A percentile compares a stretch with the other conserved stretches of the same genome.
These are phyloP conservation scores for Hoplias malabaricus DNA, from an alignment of 2,113 vertebrate species.

Conservation along the genomic window DNA sequence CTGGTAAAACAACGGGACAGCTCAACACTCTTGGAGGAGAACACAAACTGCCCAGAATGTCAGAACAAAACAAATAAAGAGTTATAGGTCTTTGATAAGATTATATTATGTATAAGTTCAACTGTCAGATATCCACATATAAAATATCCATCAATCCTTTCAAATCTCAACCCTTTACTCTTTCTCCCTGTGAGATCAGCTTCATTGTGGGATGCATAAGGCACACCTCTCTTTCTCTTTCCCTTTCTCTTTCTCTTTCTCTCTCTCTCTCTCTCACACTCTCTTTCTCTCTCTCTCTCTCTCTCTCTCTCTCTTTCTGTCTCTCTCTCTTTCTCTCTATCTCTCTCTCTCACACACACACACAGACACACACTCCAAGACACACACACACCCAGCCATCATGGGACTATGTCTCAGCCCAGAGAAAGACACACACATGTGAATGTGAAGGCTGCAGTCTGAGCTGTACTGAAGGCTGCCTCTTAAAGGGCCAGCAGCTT, in stretches of 20 bases:
- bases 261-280: slow-evolving; percentile 36
- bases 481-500: slow-evolving; percentile 31
- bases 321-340: slow-evolving; percentile 36
- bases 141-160: neutral
- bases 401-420: slow-evolving; percentile 23
- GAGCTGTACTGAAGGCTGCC: neutral
- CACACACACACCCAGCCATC: slow-evolving; percentile 14
- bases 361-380: slow-evolving; percentile 2
- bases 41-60: no score
- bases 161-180: slow-evolving; percentile 9
- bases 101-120: neutral
- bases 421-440: slow-evolving; percentile 34
- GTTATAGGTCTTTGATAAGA: no score
- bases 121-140: neutral
- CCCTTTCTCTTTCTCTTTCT: slow-evolving; percentile 6
- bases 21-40: no score
- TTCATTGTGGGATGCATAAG: neutral
- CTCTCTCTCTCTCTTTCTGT: slow-evolving; percentile 5
- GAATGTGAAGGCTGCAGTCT: slow-evolving; percentile 41
- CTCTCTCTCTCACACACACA: slow-evolving; percentile 4
- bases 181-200: slow-evolving; percentile 6
- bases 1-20: no score
- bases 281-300: neutral
- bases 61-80: no score
- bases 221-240: neutral